These are phyloP conservation scores for Eupeodes luniger DNA, from an alignment of 2,888 invertebrate species.

Conservation along the genomic window DNA sequence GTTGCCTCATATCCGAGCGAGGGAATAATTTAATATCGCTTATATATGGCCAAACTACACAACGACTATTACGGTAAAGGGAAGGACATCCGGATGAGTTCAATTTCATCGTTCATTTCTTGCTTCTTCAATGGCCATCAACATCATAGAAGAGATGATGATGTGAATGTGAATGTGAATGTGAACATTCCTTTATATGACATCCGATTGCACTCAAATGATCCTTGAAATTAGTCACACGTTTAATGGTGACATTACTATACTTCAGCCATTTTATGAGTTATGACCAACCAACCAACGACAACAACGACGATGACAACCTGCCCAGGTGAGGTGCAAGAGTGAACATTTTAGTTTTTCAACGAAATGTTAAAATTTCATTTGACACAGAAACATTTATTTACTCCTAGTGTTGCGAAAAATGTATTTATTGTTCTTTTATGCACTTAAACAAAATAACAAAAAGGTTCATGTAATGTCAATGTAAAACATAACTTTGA, in stretches of 20 bases:
- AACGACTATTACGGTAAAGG: neutral
- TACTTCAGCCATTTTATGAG: neutral
- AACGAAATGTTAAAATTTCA: neutral
- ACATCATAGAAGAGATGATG: neutral
- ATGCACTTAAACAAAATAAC: too few relatives aligned
- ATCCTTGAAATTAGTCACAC: slow-evolving; percentile 59
- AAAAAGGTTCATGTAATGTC: too few relatives aligned
- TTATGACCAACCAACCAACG: too few relatives aligned
- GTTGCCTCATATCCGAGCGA: neutral
- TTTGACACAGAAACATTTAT: too few relatives aligned
- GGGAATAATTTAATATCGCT: slow-evolving; percentile 32
- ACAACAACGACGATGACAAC: neutral
- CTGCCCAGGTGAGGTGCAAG: neutral
- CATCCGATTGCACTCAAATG: slow-evolving; percentile 52
- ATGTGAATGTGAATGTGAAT: neutral
- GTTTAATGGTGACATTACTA: slow-evolving; percentile 18
- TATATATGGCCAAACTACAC: slow-evolving; percentile 4
- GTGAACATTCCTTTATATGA: slow-evolving; percentile 7
- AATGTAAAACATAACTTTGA: too few relatives aligned
- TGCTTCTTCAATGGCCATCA: neutral
- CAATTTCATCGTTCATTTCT: slow-evolving; percentile 17
- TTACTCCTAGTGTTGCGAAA: too few relatives aligned
- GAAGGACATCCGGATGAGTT: slow-evolving; percentile 20
- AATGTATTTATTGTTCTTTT: too few relatives aligned
- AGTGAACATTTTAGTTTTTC: neutral